Evolutionary conservation across 2,113 vertebrate genomes (phyloP), one percentile per base, ranked within the genome.

Genomic region (Vidua chalybeata): DNA sequence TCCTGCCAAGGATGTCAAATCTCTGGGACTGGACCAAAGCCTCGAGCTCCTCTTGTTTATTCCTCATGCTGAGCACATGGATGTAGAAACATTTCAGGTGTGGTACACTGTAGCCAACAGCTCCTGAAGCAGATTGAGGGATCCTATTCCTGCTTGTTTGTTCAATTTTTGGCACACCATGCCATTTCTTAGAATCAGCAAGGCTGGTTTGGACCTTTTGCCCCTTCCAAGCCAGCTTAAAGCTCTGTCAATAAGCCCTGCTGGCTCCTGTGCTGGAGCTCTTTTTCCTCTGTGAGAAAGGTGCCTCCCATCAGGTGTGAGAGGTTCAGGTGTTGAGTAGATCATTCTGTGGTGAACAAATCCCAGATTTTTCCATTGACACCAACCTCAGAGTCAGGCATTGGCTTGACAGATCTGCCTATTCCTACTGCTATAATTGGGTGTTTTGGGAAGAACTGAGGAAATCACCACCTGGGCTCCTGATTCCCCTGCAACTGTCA

Each of bases 281-380:
- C 22, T 24, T 46, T 46, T 48, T 26, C 11, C 43, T 19, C 11
- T 10, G 64, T 7, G 7, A 59, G 30, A n/a, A 45, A 46, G 31
- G 22, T n/a, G 23, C 23, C 23, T 49, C 33, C 33, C 7, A 9
- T 27, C 12, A 49, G 5, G 16, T 67, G 64, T 35, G 33, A 48
- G 33, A 27, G 64, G 33, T 14, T 48, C 45, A 19, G 24, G 17
- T 48, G 33, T 8, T 20, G 31, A 24, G 33, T 35, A 10, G 33
- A 14, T 35, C 33, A 11, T 35, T 33, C 16, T 48, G 45, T 68
- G 66, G 23, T 48, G 45, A 68, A 49, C 23, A 48, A 68, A 26
- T 8, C 33, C 23, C 7, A 48, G 0, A 11, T 35, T 13, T 18
- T 18, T n/a, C 43, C 5, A 0, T 18, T n/a, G 31, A n/a, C 64